Evolutionary conservation across 2,797 vertebrate species (phyloP), one percentile per base, ranked within the genome.

Genomic region (Spea hammondii): DNA sequence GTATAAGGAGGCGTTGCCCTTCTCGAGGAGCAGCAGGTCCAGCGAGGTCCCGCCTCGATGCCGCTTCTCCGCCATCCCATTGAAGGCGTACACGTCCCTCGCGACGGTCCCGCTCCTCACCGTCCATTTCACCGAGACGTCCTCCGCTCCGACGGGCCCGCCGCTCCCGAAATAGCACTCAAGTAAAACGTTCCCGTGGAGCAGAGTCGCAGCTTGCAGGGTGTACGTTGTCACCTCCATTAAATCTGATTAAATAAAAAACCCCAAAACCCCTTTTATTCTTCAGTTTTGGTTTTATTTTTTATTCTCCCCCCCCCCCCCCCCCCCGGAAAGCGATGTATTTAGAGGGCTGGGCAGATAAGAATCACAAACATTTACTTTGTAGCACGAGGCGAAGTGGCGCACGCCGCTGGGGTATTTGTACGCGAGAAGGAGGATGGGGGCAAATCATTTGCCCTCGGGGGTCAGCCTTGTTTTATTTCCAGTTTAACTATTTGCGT

Each of bases 111-210:
- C 0, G 2, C 70, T 50, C 17, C 71, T 67, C 82, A 82, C n/a
- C 45, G 83, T 85, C 91, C 91, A 91, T 80, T 87, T 86, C 1
- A 91, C 66, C 4, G 72, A 76, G 4, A 85, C 77, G 45, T 84
- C 78, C 59, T 73, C 67, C 50, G 78, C 57, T 9, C 17, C 17
- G 8, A 78, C 4, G 13, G 53, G 49, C 4, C 12, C 49, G n/a
- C 53, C 8, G 7, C 49, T n/a, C 3, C 14, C 11, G 60, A 83
- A 84, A 44, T 68, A 44, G 44, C 85, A 85, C 47, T 70, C 64
- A n/a, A 86, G 80, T n/a, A 73, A 69, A 70, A 79, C 68, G 11
- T 59, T 48, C 6, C 10, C 32, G 3, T 81, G 48, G 8, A 83
- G 66, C 46, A 83, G 53, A 9, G 67, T 67, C 13, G 64, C 50